Evolutionary conservation across 92 coral and sea anemone genomes (phyloP).

Genomic region (Micromussa lordhowensis): DNA sequence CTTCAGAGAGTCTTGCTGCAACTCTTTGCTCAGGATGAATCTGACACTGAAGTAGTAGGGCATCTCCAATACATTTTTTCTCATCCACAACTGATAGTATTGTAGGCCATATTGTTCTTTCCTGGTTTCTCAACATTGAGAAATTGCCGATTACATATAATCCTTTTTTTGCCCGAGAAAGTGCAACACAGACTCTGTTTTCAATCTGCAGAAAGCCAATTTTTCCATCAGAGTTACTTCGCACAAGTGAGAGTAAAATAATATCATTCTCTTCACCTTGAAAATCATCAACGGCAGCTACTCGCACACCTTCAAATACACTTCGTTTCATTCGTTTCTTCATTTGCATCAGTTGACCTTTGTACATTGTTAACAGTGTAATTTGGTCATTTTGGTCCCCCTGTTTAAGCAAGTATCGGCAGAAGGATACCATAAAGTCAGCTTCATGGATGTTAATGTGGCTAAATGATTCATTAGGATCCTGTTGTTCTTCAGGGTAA

Average conservation of each 20-base stretch:
- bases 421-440: too few relatives aligned
- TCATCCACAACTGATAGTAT: conserved; percentile 76
- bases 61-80: conserved; percentile 50
- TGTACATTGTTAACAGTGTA: conserved; percentile 88
- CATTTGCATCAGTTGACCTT: conserved; percentile 81
- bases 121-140: conserved; percentile 63
- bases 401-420: too few relatives aligned
- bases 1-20: conserved; percentile 65
- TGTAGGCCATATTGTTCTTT: conserved; percentile 66
- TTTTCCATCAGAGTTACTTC: conserved; percentile 85
- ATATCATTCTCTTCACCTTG: conserved; percentile 97
- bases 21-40: conserved; percentile 79
- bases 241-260: conserved; percentile 88
- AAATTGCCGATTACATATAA: conserved; percentile 80
- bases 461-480: too few relatives aligned
- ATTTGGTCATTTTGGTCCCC: too few relatives aligned
- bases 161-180: too few relatives aligned
- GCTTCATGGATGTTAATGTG: too few relatives aligned
- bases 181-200: conserved; percentile 93
- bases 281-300: conserved; percentile 94
- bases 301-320: conserved; percentile 79
- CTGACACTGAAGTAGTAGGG: conserved; percentile 76
- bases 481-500: too few relatives aligned
- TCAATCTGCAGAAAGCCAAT: conserved; percentile 83
- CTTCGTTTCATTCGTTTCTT: conserved; percentile 73